phyloP scores from a whole-genome alignment of 1,140 invertebrate species.

The Hydropsyche tenuis region DNA sequence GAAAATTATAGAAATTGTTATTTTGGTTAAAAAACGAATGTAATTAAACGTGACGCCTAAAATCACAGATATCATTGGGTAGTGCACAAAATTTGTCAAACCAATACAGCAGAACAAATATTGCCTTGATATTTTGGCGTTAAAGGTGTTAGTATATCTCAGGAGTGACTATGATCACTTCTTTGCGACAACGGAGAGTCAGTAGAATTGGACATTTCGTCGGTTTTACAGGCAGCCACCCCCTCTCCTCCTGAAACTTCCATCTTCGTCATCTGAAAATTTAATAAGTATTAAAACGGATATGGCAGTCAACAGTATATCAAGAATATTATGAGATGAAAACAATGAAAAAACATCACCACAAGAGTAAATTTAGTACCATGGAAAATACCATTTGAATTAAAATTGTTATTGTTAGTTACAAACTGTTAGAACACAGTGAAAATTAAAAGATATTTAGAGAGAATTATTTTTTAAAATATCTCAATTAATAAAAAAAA shows the following conservation, averaged over 20 bases:
- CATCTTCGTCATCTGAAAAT: conserved; percentile 56
- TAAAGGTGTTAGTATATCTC: conserved; percentile 15
- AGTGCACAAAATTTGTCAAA: not conserved
- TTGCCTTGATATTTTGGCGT: conserved; percentile 22
- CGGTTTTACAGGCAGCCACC: conserved; percentile 57
- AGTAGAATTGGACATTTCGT: conserved; percentile 54
- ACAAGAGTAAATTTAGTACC: conserved; percentile 9
- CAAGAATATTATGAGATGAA: not conserved
- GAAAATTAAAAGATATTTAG: too few species aligned
- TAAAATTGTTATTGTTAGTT: conserved; percentile 23
- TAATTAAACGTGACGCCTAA: conserved; percentile 7
- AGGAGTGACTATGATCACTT: conserved; percentile 46
- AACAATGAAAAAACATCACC: not conserved
- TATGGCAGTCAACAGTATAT: not conserved
- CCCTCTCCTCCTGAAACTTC: conserved; percentile 54
- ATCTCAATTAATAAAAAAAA: too few species aligned
- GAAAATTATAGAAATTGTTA: not conserved
- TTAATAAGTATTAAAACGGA: too few species aligned
- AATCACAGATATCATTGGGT: conserved; percentile 23
- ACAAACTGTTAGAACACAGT: not conserved
- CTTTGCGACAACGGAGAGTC: conserved; percentile 47
- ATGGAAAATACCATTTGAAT: conserved; percentile 6
- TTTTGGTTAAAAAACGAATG: conserved; percentile 17
- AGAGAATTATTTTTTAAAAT: too few species aligned
- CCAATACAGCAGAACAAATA: conserved; percentile 11